These are phyloP conservation scores for Valencia hispanica DNA, from an alignment of 2,797 vertebrate species.

Conservation along the genomic window DNA sequence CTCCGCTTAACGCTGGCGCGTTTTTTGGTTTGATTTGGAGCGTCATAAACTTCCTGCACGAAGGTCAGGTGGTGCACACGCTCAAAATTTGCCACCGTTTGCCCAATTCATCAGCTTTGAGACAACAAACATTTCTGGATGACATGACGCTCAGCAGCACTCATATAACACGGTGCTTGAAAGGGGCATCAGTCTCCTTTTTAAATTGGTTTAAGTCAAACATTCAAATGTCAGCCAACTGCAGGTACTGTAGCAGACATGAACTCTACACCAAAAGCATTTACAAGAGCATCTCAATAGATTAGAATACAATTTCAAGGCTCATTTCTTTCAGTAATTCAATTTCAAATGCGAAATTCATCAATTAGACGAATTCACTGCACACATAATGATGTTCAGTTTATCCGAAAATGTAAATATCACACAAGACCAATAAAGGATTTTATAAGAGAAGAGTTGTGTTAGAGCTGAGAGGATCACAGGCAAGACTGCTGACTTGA, in stretches of 20 bases:
- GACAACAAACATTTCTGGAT: neutral
- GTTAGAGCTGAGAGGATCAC: neutral
- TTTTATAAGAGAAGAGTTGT: neutral
- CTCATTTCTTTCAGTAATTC: neutral
- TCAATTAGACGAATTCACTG: neutral
- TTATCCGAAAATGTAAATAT: neutral
- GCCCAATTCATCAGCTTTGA: neutral
- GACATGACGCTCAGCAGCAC: neutral
- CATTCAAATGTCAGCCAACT: neutral
- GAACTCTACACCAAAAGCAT: neutral
- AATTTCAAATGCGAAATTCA: neutral
- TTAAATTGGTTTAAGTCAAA: neutral
- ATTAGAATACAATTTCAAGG: neutral
- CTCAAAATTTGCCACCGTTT: neutral
- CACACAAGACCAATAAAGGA: neutral
- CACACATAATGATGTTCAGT: neutral
- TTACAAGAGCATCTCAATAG: neutral
- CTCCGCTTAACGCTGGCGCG: neutral
- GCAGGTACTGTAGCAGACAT: neutral
- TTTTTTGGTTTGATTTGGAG: neutral
- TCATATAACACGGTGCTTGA: neutral
- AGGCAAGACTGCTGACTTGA: neutral
- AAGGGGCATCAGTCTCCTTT: neutral
- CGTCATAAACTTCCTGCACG: neutral
- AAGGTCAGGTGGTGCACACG: neutral